Evolutionary conservation across 2,113 vertebrate species (phyloP).

Genomic region (Ornithorhynchus anatinus): DNA sequence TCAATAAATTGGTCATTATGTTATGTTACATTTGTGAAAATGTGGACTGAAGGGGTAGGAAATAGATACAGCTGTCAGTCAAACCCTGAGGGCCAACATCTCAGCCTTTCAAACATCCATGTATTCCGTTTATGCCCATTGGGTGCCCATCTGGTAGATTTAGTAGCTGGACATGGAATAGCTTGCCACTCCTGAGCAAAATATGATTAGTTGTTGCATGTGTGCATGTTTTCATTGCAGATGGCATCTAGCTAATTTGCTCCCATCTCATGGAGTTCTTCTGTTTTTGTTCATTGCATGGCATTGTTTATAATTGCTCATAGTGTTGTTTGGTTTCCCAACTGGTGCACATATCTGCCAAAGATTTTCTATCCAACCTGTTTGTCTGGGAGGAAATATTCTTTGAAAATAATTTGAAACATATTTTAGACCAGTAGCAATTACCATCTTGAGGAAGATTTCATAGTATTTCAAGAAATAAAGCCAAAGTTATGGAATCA

Average conservation of each 20-base stretch:
- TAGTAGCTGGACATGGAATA: slow-evolving; percentile 12
- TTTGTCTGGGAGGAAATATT: background rate
- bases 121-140: background rate
- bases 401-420: slow-evolving; percentile 4
- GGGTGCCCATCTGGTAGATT: background rate
- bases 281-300: slow-evolving; percentile 20
- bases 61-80: background rate
- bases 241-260: background rate
- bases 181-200: background rate
- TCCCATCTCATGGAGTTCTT: background rate
- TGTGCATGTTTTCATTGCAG: slow-evolving; percentile 32
- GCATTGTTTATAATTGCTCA: slow-evolving; percentile 9
- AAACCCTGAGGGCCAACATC: background rate
- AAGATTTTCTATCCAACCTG: background rate
- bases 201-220: slow-evolving; percentile 12
- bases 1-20: background rate
- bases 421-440: slow-evolving; percentile 23
- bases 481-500: background rate
- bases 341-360: background rate
- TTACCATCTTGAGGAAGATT: slow-evolving; percentile 16
- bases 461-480: slow-evolving; percentile 4
- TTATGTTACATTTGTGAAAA: background rate
- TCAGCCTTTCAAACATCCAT: background rate
- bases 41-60: background rate
- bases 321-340: slow-evolving; percentile 4